Base-by-base conservation (phyloP, 37 sponge, comb jelly and placozoan genomes). In the Cladorhizidae sp. region DNA sequence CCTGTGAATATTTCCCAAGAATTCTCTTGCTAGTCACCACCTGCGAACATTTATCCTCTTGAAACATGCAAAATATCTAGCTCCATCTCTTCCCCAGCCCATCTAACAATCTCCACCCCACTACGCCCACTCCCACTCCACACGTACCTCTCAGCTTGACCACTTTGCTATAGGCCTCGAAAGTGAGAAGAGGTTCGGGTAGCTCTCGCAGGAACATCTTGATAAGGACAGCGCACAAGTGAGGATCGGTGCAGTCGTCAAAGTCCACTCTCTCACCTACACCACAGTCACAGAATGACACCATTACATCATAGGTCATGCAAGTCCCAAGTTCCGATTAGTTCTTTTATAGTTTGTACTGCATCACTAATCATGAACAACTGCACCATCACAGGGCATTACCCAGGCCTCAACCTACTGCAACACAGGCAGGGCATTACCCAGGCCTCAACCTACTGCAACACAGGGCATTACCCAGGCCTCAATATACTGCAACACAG, bases 181-280 rank as follows among this genome's bases (percentile, higher is more conserved):
- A 80, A 21, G 94, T 93, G 41, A 96, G n/a, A 28, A 93, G 74
- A 26, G 97, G 97, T 64, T 96, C 87, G 6, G 97, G 97, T 9
- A 96, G 77, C 52, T 96, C 97, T 37, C 97, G 82, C 18, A 96
- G 71, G 67, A 93, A 96, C 85, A 87, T 73, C 58, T 96, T 96
- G 29, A 96, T 78, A 15, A 91, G 63, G 3, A 83, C 88, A 21
- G 93, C 92, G 32, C 90, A 79, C 1, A 91, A 20, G 65, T 96
- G 97, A 18, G 85, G 85, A 59, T 96, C 97, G 25, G 59, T 70
- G 40, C 78, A 52, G 1, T 80, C 80, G 33, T 29, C 67, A 23
- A 96, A 58, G 32, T 93, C 79, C 64, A 96, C 83, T 40, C 58
- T 28, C 32, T 90, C 68, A 17, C 93, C 96, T 94, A 77, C 25